Evolutionary conservation across 35 echinoderm and acorn worm genomes (phyloP).

Genomic region (Diadema setosum): DNA sequence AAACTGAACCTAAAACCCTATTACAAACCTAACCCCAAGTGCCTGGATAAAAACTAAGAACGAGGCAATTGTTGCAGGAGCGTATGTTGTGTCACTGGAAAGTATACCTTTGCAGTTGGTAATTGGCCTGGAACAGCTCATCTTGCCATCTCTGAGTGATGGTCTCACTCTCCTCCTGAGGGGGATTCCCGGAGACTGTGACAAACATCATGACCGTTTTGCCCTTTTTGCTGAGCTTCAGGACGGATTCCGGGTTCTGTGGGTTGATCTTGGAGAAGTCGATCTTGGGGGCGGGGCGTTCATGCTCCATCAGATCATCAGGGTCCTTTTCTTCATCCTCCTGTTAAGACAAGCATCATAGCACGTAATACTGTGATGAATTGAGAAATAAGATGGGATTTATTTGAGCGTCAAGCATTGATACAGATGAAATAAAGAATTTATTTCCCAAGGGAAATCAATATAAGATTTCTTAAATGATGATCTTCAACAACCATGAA

Average conservation of each 20-base stretch:
- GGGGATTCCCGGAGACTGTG: conserved; percentile 68
- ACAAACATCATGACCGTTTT: conserved; percentile 95
- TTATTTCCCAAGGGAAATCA: too few species aligned
- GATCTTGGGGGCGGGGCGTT: conserved; percentile 57
- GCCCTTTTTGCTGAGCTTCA: conserved; percentile 91
- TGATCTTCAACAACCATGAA: too few species aligned
- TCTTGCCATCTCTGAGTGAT: conserved; percentile 82
- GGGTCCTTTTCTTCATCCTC: conserved; percentile 87
- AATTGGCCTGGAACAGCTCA: conserved; percentile 84
- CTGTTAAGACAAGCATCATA: not conserved
- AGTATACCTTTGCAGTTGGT: conserved; percentile 77
- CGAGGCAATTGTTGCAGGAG: too few species aligned
- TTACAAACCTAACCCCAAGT: too few species aligned
- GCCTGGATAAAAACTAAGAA: too few species aligned
- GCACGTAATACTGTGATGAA: too few species aligned
- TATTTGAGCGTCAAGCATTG: too few species aligned
- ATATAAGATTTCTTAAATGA: too few species aligned
- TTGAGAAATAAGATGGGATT: too few species aligned
- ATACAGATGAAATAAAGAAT: too few species aligned
- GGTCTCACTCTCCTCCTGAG: conserved; percentile 71
- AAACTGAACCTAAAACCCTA: too few species aligned
- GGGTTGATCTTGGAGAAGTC: conserved; percentile 79
- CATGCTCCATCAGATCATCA: conserved; percentile 77
- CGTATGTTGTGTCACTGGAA: too few species aligned
- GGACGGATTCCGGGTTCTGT: conserved; percentile 57